These are phyloP conservation scores for Cephus cinctus DNA, from an alignment of 1,140 invertebrate genomes.

Conservation along the genomic window DNA sequence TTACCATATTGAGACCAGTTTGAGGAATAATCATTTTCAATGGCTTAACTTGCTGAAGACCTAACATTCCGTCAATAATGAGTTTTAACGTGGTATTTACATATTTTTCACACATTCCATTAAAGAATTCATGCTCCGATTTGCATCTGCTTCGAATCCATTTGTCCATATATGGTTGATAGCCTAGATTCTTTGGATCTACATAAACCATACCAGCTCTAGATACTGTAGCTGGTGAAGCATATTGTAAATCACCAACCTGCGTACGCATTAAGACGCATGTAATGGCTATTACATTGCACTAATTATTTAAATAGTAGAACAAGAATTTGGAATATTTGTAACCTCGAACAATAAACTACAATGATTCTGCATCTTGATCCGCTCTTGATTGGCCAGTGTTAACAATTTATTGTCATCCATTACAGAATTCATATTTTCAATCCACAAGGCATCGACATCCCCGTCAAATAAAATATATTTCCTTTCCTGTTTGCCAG, in stretches of 20 bases:
- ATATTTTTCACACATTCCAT: constrained; percentile 70
- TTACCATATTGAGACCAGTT: constrained; percentile 82
- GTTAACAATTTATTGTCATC: constrained; percentile 90
- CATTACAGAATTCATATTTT: constrained; percentile 97
- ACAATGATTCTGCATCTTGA: constrained; percentile 78
- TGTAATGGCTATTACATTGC: constrained; percentile 4
- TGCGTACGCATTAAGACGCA: too few species aligned
- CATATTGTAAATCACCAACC: constrained; percentile 84
- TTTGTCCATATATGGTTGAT: constrained; percentile 79
- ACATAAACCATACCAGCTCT: constrained; percentile 92
- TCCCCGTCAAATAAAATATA: constrained; percentile 92
- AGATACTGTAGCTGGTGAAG: constrained; percentile 88
- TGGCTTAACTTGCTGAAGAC: constrained; percentile 70
- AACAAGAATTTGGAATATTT: too few species aligned
- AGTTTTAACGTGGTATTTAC: constrained; percentile 69
- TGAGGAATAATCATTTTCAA: constrained; percentile 79
- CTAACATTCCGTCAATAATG: constrained; percentile 75
- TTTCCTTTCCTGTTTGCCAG: constrained; percentile 66
- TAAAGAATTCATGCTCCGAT: constrained; percentile 59
- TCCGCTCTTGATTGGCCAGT: constrained; percentile 86
- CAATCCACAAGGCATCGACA: constrained; percentile 91
- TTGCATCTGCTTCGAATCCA: constrained; percentile 60
- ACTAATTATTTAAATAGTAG: too few species aligned
- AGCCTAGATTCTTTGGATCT: constrained; percentile 86
- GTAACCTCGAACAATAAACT: constrained; percentile 87